These are phyloP conservation scores for Ditula angustiorana DNA, from an alignment of 2,888 invertebrate species.

Conservation along the genomic window DNA sequence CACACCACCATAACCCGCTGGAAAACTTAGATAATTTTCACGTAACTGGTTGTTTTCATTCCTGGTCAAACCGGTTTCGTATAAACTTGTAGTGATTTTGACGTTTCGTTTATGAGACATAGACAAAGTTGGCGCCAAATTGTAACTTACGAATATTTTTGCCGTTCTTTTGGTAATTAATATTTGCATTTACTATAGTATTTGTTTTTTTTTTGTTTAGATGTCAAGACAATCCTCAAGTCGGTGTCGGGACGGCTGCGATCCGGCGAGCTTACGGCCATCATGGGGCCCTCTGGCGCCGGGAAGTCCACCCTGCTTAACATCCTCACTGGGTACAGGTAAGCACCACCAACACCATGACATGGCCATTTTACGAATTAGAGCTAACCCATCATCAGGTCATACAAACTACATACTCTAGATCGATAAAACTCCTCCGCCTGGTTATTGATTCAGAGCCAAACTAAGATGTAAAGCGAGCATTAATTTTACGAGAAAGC, in stretches of 20 bases:
- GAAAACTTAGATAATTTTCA: constrained; percentile 16
- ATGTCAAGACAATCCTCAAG: constrained; percentile 94
- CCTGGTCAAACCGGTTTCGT: constrained; percentile 21
- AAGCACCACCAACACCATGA: constrained; percentile 62
- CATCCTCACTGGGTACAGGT: constrained; percentile 98
- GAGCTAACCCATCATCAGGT: no score
- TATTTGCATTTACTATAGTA: background rate
- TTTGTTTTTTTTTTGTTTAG: constrained; percentile 79
- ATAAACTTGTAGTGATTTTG: background rate
- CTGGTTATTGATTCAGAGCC: no score
- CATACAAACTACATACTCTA: background rate
- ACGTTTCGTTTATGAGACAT: background rate
- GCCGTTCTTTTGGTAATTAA: background rate
- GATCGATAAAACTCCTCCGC: no score
- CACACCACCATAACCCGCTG: background rate
- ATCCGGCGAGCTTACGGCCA: constrained; percentile 97
- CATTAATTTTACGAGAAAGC: no score
- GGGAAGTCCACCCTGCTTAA: constrained; percentile 97
- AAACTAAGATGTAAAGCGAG: no score
- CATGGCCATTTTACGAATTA: background rate
- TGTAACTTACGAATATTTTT: background rate
- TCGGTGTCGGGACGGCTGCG: constrained; percentile 95
- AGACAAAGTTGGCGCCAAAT: background rate
- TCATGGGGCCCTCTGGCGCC: constrained; percentile 98
- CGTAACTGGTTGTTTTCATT: constrained; percentile 6